These are phyloP conservation scores for Caenorhabditis virilis DNA, from an alignment of 2,888 invertebrate species.

Conservation along the genomic window DNA sequence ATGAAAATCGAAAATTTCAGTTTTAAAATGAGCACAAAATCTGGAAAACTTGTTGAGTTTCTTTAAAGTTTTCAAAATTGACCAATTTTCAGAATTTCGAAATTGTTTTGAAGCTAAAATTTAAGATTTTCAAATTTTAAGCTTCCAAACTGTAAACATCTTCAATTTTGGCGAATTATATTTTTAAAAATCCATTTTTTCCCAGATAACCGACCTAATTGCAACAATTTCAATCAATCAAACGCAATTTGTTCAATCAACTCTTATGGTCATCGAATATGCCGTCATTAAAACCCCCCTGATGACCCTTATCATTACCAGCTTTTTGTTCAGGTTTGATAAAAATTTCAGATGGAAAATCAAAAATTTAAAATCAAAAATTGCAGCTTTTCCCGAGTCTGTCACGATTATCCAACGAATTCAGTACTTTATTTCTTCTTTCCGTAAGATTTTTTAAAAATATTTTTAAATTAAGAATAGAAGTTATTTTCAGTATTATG, in stretches of 20 bases:
- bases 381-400: slow-evolving; percentile 73
- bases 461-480: slow-evolving; percentile 4
- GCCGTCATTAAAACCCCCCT: slow-evolving; percentile 65
- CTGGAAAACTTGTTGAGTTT: too few relatives aligned
- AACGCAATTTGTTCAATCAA: slow-evolving; percentile 38
- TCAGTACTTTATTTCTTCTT: slow-evolving; percentile 85
- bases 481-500: slow-evolving; percentile 65
- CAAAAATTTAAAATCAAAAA: neutral
- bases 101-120: too few relatives aligned
- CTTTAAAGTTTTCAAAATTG: too few relatives aligned
- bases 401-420: slow-evolving; percentile 79
- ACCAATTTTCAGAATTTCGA: too few relatives aligned
- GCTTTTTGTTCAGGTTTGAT: slow-evolving; percentile 57
- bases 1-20: too few relatives aligned
- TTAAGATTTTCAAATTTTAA: too few relatives aligned
- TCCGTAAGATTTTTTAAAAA: slow-evolving; percentile 78
- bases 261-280: slow-evolving; percentile 49
- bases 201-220: slow-evolving; percentile 52
- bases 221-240: slow-evolving; percentile 35
- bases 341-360: slow-evolving; percentile 71
- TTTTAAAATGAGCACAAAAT: too few relatives aligned
- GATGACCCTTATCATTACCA: slow-evolving; percentile 60
- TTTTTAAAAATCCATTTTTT: too few relatives aligned
- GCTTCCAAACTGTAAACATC: neutral
- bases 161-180: neutral